These are phyloP conservation scores for Sabatieria punctata DNA, from an alignment of 2,888 invertebrate genomes.

Conservation along the genomic window DNA sequence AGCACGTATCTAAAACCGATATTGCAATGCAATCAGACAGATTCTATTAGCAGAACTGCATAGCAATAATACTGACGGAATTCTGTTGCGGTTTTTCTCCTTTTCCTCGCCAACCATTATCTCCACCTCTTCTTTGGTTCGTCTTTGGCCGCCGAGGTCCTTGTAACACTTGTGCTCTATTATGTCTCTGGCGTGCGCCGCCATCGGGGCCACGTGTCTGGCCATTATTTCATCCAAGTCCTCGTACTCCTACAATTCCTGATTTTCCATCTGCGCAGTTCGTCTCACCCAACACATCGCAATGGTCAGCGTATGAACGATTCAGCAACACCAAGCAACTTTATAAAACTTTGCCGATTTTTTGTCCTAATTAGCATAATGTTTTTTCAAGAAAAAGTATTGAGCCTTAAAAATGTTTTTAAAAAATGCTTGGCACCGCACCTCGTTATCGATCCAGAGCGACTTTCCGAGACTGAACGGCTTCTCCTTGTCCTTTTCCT, in stretches of 20 bases:
- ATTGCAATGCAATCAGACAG: background rate
- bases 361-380: no score
- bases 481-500: slow-evolving; percentile 88
- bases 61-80: slow-evolving; percentile 16
- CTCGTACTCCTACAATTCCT: slow-evolving; percentile 59
- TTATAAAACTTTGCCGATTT: no score
- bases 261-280: background rate
- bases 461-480: slow-evolving; percentile 76
- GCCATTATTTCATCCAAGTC: slow-evolving; percentile 98
- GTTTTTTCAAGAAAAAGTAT: no score
- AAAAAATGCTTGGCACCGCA: no score
- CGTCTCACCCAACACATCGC: no score
- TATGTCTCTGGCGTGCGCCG: slow-evolving; percentile 72
- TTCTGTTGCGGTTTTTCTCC: slow-evolving; percentile 42
- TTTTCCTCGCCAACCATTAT: slow-evolving; percentile 73
- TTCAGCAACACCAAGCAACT: no score
- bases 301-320: no score
- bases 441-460: slow-evolving; percentile 56
- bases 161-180: slow-evolving; percentile 76
- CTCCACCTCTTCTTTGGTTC: slow-evolving; percentile 63
- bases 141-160: slow-evolving; percentile 27
- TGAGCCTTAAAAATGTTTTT: no score
- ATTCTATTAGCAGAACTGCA: background rate
- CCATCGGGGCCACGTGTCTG: slow-evolving; percentile 88
- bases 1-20: slow-evolving; percentile 19